Base-by-base conservation (phyloP, 2,797 vertebrate genomes). In the Lophotriccus pileatus region DNA sequence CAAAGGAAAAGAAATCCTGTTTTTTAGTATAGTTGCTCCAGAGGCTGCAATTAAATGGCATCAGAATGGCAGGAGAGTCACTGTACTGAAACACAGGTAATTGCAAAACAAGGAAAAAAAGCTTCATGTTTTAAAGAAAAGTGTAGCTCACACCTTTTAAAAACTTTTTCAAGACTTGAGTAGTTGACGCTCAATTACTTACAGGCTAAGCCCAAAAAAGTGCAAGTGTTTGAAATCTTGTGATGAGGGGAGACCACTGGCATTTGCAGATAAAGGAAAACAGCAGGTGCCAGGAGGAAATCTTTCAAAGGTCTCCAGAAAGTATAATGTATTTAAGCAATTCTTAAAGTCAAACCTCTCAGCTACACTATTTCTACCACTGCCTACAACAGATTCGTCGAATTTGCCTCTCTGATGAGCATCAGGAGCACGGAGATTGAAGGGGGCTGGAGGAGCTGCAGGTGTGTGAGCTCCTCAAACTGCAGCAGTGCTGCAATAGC, bases 361-460 rank as follows among this genome's bases (percentile, higher is more conserved):
- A 70, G 28, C 30, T 30, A 0, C 55, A 23, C 9, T n/a, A 4
- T 19, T 53, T 24, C 47, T 69, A 15, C 13, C 55, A 4, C n/a
- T 67, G 2, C 4, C 23, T 20, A 24, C 4, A 12, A 21, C 3
- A 67, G 41, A 3, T 46, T n/a, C 36, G 14, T 24, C 18, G 30
- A 7, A 39, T 68, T 70, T 52, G 25, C 37, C 83, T 6, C 27
- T 24, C 20, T 11, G 10, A 72, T 8, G n/a, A 82, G 18, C 46
- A 58, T 1, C 23, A n/a, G 16, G 6, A 0, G 4, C 34, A 36
- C 5, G 2, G 14, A 17, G 30, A 27, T 0, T 1, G 3, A 19
- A 50, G 53, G 25, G 3, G 75, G 44, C 9, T 50, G 41, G 7
- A 59, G 69, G 36, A 60, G 69, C 14, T 11, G 60, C 80, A 80